phyloP scores from a whole-genome alignment of 2,797 vertebrate genomes.

The Pitangus sulphuratus region DNA sequence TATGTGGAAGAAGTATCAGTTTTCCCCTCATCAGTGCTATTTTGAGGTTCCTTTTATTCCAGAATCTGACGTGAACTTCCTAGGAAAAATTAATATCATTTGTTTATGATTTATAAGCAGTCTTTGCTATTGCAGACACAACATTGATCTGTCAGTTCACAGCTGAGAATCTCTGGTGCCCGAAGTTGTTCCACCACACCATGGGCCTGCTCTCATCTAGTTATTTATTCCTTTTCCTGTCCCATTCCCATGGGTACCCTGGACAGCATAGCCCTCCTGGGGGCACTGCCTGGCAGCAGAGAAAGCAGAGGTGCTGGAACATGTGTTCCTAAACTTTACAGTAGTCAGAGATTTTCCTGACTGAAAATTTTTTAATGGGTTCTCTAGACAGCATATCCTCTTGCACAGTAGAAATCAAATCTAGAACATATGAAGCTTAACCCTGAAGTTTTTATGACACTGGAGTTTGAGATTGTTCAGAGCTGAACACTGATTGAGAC shows the following conservation, averaged over 20 bases:
- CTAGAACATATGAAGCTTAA: background rate
- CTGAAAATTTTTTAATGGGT: background rate
- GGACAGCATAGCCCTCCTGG: background rate
- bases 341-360: background rate
- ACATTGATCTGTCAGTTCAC: background rate
- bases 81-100: background rate
- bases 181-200: background rate
- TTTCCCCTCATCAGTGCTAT: background rate
- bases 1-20: background rate
- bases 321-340: background rate
- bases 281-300: background rate
- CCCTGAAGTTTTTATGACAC: background rate
- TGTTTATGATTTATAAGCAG: background rate
- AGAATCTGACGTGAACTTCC: background rate
- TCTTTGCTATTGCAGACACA: background rate
- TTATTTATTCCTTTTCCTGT: background rate
- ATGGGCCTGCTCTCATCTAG: background rate
- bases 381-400: background rate
- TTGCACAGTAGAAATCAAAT: background rate
- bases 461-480: background rate
- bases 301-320: background rate
- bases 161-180: background rate
- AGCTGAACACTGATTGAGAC: background rate
- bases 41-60: background rate
- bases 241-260: background rate